phyloP scores from a whole-genome alignment of 2,113 vertebrate species.

The Motacilla tschutschensis region DNA sequence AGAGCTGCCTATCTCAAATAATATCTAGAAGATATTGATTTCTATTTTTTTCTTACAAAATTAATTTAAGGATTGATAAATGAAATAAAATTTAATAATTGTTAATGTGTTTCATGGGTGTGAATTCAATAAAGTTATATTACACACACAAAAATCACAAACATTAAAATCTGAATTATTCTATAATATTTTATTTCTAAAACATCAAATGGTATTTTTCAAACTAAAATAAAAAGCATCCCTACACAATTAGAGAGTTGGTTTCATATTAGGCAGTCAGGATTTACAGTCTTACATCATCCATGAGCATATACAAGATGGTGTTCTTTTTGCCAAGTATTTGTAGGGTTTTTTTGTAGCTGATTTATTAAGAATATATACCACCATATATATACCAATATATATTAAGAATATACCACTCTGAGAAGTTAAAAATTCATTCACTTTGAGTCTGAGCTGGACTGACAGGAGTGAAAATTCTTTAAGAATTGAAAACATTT shows the following conservation, averaged over 20 bases:
- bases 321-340: background rate
- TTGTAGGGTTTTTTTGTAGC: accelerated
- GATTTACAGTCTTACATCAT: background rate
- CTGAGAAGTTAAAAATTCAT: background rate
- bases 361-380: background rate
- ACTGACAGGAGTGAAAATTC: background rate
- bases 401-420: background rate
- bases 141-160: background rate
- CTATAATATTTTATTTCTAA: background rate
- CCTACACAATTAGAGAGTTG: background rate
- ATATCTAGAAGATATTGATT: background rate
- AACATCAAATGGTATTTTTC: background rate
- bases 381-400: too few species aligned
- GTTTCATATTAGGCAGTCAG: background rate
- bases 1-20: background rate
- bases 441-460: background rate
- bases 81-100: background rate
- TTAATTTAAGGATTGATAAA: background rate
- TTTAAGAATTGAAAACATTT: conserved; percentile 13
- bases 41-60: background rate
- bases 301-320: background rate
- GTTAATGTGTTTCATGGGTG: accelerated
- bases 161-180: background rate
- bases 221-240: background rate
- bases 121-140: background rate